These are phyloP conservation scores for Hirtodrosophila duncani DNA, from an alignment of 2,888 invertebrate genomes.

Conservation along the genomic window DNA sequence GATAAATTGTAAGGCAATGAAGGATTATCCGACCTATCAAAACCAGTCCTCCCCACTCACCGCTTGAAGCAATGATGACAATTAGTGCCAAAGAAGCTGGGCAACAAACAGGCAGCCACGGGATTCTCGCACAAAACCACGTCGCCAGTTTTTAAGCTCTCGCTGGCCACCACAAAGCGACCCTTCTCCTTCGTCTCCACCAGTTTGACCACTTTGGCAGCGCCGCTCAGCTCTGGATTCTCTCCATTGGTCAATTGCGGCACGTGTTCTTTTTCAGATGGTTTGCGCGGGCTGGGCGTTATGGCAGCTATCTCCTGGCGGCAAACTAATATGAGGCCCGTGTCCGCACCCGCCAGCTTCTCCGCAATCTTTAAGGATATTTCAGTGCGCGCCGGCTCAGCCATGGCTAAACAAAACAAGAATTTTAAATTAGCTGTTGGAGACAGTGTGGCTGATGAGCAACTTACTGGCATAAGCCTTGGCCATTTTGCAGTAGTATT, in stretches of 20 bases:
- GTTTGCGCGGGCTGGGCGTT: constrained; percentile 33
- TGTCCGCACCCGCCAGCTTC: constrained; percentile 80
- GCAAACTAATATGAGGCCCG: constrained; percentile 77
- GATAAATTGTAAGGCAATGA: not conserved
- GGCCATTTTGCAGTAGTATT: constrained; percentile 85
- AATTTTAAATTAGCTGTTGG: not conserved
- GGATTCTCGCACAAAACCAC: constrained; percentile 85
- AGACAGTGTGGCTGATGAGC: not conserved
- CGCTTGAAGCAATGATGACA: constrained; percentile 89
- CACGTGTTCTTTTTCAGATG: constrained; percentile 1
- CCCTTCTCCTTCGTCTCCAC: constrained; percentile 82
- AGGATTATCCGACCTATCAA: no score
- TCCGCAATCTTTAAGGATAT: constrained; percentile 83
- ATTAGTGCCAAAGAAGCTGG: constrained; percentile 87
- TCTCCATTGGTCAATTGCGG: constrained; percentile 79
- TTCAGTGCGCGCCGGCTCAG: constrained; percentile 82
- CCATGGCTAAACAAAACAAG: constrained; percentile 79
- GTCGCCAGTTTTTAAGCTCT: constrained; percentile 82
- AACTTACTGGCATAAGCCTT: constrained; percentile 81
- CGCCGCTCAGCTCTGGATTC: constrained; percentile 80
- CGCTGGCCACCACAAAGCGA: constrained; percentile 84
- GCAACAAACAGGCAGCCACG: constrained; percentile 85
- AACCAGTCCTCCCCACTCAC: no score
- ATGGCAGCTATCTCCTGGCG: constrained; percentile 78
- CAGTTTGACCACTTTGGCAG: constrained; percentile 82